Evolutionary conservation across 35 echinoderm and acorn worm genomes (phyloP).

Genomic region (Strongylocentrotus purpuratus): DNA sequence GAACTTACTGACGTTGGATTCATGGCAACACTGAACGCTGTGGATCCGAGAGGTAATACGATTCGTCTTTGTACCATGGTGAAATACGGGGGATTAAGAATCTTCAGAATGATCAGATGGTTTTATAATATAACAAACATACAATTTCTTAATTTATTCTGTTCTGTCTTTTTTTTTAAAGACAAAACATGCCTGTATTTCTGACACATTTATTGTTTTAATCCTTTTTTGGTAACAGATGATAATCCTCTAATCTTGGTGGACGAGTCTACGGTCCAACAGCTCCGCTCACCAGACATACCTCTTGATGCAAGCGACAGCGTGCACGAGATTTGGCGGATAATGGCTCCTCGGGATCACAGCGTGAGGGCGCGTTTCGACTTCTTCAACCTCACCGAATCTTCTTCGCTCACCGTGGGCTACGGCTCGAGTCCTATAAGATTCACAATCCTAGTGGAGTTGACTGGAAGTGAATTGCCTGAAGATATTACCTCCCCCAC

Average conservation of each 20-base stretch:
- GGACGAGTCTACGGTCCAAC: background rate
- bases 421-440: too few relatives aligned
- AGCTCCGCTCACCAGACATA: background rate
- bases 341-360: too few relatives aligned
- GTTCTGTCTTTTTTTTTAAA: too few relatives aligned
- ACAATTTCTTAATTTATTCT: background rate
- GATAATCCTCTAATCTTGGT: background rate
- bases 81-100: background rate
- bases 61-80: background rate
- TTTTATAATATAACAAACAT: background rate
- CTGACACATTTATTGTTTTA: background rate
- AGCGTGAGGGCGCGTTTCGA: too few relatives aligned
- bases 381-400: too few relatives aligned
- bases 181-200: too few relatives aligned
- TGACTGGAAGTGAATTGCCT: conserved; percentile 3
- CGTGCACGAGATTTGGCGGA: too few relatives aligned
- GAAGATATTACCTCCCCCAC: background rate
- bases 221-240: background rate
- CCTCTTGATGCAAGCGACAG: background rate
- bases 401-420: too few relatives aligned
- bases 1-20: background rate
- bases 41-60: background rate
- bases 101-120: background rate
- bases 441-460: background rate
- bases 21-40: background rate